Evolutionary conservation across 1,140 invertebrate species (phyloP).

Genomic region (Pentalonia nigronervosa): DNA sequence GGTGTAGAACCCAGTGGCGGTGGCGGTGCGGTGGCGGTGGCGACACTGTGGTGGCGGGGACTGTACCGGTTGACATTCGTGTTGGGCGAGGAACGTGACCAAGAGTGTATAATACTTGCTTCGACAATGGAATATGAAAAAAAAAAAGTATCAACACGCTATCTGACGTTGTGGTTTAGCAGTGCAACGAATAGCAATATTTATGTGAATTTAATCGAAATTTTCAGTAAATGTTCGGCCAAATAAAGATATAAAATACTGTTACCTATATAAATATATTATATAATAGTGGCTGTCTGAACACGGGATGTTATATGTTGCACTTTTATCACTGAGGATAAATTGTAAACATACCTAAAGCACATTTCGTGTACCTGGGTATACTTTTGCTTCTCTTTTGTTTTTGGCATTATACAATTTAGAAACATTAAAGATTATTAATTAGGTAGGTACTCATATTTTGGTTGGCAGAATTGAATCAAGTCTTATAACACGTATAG

Average conservation of each 20-base stretch:
- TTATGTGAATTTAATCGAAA: conserved; percentile 35
- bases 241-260: neutral
- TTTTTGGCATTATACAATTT: neutral
- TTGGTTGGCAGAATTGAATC: neutral
- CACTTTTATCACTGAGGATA: neutral
- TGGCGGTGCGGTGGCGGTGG: neutral
- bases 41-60: neutral
- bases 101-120: conserved; percentile 39
- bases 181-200: neutral
- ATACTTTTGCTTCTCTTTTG: neutral
- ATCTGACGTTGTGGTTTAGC: neutral
- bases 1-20: neutral
- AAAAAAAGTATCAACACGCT: conserved; percentile 30
- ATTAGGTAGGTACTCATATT: neutral
- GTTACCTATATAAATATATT: neutral
- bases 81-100: conserved; percentile 51
- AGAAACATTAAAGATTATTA: too few species aligned
- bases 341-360: neutral
- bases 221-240: neutral
- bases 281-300: neutral
- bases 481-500: neutral
- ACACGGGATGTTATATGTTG: neutral
- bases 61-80: conserved; percentile 46
- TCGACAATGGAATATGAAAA: conserved; percentile 46
- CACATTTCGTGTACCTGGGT: neutral